Conservation (phyloP, 2,888 invertebrate species). For the Notocelia uddmanniana region DNA sequence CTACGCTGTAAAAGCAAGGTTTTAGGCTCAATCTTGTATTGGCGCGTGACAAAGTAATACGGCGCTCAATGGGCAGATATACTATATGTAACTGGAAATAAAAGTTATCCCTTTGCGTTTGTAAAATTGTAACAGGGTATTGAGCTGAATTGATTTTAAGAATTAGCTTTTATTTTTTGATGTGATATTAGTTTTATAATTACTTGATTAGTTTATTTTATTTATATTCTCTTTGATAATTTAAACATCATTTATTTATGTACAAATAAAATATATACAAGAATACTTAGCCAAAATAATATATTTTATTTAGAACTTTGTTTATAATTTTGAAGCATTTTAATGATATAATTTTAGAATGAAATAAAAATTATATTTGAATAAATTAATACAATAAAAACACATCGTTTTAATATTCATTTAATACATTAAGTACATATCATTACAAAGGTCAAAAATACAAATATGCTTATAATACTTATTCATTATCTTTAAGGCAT, state of each 20-base stretch:
- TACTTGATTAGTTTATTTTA: not conserved
- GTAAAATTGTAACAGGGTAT: not conserved
- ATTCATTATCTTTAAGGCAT: not conserved
- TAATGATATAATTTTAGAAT: not conserved
- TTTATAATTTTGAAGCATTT: not conserved
- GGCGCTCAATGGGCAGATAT: too few species aligned
- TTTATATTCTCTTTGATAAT: too few species aligned
- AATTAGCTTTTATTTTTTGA: not conserved
- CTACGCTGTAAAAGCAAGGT: too few species aligned
- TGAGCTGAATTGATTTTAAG: not conserved
- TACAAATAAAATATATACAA: too few species aligned
- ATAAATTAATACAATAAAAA: not conserved
- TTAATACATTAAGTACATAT: slow-evolving; percentile 24
- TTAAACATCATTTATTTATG: too few species aligned
- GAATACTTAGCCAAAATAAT: too few species aligned
- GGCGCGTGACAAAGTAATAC: too few species aligned
- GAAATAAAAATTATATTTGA: not conserved
- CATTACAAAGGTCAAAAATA: not conserved
- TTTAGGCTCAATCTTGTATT: too few species aligned
- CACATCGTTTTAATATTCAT: not conserved
- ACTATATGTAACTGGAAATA: too few species aligned
- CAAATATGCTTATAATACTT: not conserved
- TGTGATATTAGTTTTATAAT: not conserved
- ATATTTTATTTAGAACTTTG: not conserved
- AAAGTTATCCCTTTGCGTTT: too few species aligned